Evolutionary conservation across 2,113 vertebrate genomes (phyloP).

Genomic region (Ciconia maguari): DNA sequence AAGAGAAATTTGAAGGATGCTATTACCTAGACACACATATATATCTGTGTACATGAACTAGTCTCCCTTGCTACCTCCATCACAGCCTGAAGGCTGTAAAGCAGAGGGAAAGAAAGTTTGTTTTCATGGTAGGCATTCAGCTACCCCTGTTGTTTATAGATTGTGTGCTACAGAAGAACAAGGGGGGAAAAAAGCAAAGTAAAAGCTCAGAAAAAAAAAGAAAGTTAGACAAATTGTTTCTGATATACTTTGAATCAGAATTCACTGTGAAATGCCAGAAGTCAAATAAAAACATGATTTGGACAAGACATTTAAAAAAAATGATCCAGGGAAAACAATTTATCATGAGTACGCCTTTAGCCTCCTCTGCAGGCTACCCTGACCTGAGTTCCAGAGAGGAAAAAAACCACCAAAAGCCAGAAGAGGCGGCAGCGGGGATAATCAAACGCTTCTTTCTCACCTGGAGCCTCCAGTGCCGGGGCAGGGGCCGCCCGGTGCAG

Average conservation of each 20-base stretch:
- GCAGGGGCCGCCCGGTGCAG: neutral
- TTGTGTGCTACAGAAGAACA: neutral
- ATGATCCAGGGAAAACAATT: fast-evolving
- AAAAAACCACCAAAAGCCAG: fast-evolving
- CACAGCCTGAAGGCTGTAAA: neutral
- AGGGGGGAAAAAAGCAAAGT: fast-evolving
- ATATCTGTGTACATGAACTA: neutral
- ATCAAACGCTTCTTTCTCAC: neutral
- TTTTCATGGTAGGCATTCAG: neutral
- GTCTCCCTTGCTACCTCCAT: neutral
- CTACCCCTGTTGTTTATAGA: neutral
- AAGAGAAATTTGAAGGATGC: neutral
- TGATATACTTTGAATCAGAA: too few species aligned
- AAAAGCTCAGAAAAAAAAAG: too few species aligned
- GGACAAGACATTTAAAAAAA: neutral
- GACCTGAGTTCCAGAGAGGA: fast-evolving
- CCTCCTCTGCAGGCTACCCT: fast-evolving
- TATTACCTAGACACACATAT: neutral
- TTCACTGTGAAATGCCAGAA: neutral
- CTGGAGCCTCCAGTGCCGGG: neutral
- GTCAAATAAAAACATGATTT: neutral
- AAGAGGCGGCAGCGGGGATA: fast-evolving
- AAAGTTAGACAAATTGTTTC: fast-evolving
- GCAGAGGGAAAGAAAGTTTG: neutral
- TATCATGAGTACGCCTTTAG: fast-evolving